A percentile compares a stretch with the other conserved stretches of the same genome.
Evolutionary conservation across 2,888 invertebrate genomes (phyloP).

Genomic region (Rambutsinella grinnellia): DNA sequence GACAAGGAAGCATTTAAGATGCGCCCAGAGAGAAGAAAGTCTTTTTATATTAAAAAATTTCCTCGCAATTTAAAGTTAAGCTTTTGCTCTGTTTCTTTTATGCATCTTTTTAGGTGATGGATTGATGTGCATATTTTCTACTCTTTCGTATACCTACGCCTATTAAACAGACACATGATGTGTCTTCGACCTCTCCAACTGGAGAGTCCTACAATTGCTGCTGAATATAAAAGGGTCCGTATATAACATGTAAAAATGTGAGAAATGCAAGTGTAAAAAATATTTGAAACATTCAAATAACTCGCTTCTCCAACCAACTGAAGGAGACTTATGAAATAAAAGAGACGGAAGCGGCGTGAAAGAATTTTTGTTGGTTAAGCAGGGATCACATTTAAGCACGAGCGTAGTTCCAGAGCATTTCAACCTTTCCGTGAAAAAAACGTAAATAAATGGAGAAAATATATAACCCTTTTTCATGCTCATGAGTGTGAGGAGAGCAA

Average conservation of each 20-base stretch:
- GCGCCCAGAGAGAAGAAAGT: too few species aligned
- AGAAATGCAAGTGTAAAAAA: neutral
- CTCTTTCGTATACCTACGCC: neutral
- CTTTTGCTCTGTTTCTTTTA: too few species aligned
- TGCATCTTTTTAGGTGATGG: too few species aligned
- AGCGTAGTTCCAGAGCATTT: neutral
- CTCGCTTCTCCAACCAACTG: neutral
- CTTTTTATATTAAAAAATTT: too few species aligned
- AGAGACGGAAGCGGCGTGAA: constrained; percentile 13
- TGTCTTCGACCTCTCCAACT: neutral
- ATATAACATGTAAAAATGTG: neutral
- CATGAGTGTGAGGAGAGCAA: neutral
- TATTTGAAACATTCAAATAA: neutral
- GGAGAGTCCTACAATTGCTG: neutral
- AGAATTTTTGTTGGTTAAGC: neutral
- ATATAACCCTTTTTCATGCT: neutral
- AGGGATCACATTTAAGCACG: neutral
- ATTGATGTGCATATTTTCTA: neutral
- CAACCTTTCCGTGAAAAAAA: neutral
- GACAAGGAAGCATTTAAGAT: too few species aligned
- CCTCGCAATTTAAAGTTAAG: too few species aligned
- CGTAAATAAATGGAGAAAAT: neutral
- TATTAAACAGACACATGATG: neutral
- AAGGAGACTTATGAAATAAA: neutral
- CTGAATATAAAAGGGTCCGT: neutral